phyloP scores from a whole-genome alignment of 2,797 vertebrate species.

The Cryptoprocta ferox region DNA sequence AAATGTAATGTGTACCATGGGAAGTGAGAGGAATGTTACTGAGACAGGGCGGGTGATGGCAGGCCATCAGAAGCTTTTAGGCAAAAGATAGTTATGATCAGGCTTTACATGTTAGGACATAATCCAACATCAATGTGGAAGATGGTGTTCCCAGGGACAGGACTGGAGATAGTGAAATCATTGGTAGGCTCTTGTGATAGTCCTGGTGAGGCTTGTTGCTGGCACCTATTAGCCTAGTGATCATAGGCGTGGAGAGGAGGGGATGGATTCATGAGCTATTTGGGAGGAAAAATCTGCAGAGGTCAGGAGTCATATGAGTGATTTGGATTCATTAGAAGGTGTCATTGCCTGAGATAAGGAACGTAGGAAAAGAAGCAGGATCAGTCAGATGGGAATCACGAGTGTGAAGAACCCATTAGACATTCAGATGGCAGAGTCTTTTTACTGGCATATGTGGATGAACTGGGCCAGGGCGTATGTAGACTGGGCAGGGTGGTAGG shows the following conservation, averaged over 20 bases:
- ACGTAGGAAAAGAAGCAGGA: not conserved
- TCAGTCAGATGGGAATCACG: not conserved
- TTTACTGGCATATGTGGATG: not conserved
- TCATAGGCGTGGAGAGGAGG: not conserved
- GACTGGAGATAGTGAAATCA: not conserved
- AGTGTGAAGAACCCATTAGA: not conserved
- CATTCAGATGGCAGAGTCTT: too few species aligned
- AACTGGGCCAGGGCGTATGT: not conserved
- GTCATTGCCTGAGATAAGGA: not conserved
- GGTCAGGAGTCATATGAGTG: not conserved
- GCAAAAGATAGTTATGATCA: not conserved
- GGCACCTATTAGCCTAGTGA: not conserved
- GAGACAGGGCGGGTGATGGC: not conserved
- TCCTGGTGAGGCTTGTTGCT: not conserved
- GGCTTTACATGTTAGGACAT: not conserved
- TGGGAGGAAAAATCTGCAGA: not conserved
- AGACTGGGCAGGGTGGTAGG: too few species aligned
- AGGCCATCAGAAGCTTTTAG: not conserved
- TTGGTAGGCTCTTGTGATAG: not conserved
- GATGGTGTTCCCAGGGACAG: not conserved
- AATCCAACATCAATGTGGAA: not conserved
- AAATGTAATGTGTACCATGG: not conserved
- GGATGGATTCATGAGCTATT: not conserved
- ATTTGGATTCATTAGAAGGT: not conserved
- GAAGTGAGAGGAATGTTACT: not conserved